Evolutionary conservation across 2,888 invertebrate species (phyloP).

Genomic region (Lordiphosa andalusiaca): DNA sequence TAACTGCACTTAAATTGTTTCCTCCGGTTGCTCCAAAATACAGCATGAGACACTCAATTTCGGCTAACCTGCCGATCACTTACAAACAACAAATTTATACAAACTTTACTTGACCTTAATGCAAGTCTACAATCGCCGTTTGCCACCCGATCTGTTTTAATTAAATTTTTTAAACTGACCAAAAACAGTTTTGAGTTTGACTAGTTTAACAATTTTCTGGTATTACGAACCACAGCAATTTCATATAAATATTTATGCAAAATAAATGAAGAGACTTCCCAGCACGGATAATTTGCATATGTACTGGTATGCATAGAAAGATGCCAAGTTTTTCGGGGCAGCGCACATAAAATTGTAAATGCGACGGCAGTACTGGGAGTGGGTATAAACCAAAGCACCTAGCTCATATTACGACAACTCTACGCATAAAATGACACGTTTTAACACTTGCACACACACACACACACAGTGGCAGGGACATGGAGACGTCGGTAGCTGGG

Average conservation of each 20-base stretch:
- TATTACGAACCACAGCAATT: conserved; percentile 8
- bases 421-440: conserved; percentile 69
- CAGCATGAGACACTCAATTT: too few species aligned
- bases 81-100: too few species aligned
- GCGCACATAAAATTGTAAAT: conserved; percentile 32
- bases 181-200: conserved; percentile 14
- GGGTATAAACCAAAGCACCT: conserved; percentile 27
- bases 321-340: conserved; percentile 17
- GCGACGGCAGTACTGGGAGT: background rate
- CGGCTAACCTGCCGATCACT: too few species aligned
- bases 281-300: conserved; percentile 53
- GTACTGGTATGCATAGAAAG: conserved; percentile 34
- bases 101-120: too few species aligned
- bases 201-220: background rate
- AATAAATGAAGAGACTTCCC: conserved; percentile 38
- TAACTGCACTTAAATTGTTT: too few species aligned
- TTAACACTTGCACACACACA: conserved; percentile 53
- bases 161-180: too few species aligned
- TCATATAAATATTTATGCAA: conserved; percentile 62
- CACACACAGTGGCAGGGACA: conserved; percentile 9
- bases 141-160: too few species aligned
- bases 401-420: conserved; percentile 48
- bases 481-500: conserved; percentile 21
- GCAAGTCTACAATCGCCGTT: too few species aligned
- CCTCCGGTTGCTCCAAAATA: too few species aligned